Base-by-base conservation (phyloP, 1,140 invertebrate species). In the Doryteuthis pealeii region DNA sequence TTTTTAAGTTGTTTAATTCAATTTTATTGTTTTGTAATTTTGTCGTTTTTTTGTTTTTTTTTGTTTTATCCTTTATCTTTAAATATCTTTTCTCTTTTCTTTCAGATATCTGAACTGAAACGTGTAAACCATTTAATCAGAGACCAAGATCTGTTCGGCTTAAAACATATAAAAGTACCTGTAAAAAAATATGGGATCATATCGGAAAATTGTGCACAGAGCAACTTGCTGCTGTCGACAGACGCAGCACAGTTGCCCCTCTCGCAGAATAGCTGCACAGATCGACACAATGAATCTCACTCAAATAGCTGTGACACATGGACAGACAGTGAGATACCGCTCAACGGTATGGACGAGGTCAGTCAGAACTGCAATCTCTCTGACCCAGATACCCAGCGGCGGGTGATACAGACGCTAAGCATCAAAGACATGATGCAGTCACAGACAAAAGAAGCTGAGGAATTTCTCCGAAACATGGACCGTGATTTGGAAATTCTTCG, bases 81-180 rank as follows among this genome's bases (percentile, higher is more conserved):
- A n/a, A n/a, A n/a, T n/a, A 22, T 68, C 30, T 68, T 18, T 33
- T 76, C 71, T 66, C 77, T 70, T 65, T 58, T 66, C 77, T 79
- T 77, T 30, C 78, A 85, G 84, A 82, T 86, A n/a, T 80, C 85
- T 43, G 83, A 86, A 74, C 49, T 86, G 35, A 86, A 86, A 74
- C 74, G 84, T 65, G 74, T 84, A 22, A 86, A 86, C 70, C 84
- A 85, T 49, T 74, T 86, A 28, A 83, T 86, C 30, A 78, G 78
- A 66, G 85, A 86, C 71, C 83, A 84, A 75, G 85, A 86, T 33
- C 84, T 86, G 71, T 86, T 80, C 81, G 84, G 78, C 32, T 74
- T 81, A 30, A 80, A 78, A 67, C 71, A 71, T 22, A 77, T 86
- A n/a, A 85, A 86, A 76, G 79, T 86, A 15, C 85, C 85, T n/a